Conservation (phyloP, 2,797 vertebrate genomes). For the Sphenodon punctatus region DNA sequence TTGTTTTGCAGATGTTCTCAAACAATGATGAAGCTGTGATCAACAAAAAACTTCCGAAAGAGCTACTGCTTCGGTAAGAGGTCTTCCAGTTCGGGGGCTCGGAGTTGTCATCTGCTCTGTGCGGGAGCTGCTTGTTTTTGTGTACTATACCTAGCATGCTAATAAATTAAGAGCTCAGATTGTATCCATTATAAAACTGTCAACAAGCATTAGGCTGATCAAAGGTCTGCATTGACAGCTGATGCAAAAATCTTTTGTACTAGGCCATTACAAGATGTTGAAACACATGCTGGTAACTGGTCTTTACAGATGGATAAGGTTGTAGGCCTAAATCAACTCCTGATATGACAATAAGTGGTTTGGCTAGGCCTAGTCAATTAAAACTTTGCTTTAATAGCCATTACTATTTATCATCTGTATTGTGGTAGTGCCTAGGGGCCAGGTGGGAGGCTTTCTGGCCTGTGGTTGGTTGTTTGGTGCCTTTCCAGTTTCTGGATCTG, state of each 20-base stretch:
- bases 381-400: too few species aligned
- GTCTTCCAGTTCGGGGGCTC: accelerated
- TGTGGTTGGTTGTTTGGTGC: too few species aligned
- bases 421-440: too few species aligned
- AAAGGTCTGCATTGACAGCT: not conserved
- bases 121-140: too few species aligned
- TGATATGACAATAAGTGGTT: not conserved
- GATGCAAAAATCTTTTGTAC: not conserved
- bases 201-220: not conserved
- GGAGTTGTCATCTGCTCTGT: too few species aligned
- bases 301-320: not conserved
- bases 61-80: slow-evolving; percentile 93
- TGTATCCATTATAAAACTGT: not conserved
- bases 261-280: not conserved
- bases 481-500: too few species aligned
- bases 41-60: slow-evolving; percentile 98
- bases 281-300: not conserved
- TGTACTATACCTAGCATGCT: not conserved
- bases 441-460: too few species aligned
- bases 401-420: too few species aligned
- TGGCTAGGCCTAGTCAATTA: not conserved
- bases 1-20: slow-evolving; percentile 93
- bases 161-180: not conserved
- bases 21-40: slow-evolving; percentile 97
- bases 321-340: not conserved